phyloP scores from a whole-genome alignment of 2,888 invertebrate species.

The Hololepta plana region DNA sequence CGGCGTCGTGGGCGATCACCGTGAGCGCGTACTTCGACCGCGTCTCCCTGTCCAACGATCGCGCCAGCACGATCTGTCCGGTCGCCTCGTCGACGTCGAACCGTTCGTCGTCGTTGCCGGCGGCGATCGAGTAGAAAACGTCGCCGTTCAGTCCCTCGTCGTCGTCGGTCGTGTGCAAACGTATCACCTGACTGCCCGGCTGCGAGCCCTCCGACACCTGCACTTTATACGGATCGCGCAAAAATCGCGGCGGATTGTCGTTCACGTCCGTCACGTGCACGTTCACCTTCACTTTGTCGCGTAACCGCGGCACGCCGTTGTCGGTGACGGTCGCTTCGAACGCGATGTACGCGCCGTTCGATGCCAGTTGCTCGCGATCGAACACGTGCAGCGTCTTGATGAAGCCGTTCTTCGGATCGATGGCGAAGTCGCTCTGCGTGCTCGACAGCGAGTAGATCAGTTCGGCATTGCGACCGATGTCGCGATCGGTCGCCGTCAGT shows the following conservation, averaged over 20 bases:
- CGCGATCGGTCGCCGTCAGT: constrained; percentile 72
- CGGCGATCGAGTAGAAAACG: constrained; percentile 66
- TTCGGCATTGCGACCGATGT: constrained; percentile 84
- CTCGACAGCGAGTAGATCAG: constrained; percentile 62
- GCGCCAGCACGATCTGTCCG: constrained; percentile 64
- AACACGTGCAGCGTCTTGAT: constrained; percentile 71
- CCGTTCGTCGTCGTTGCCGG: constrained; percentile 59
- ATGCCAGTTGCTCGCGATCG: constrained; percentile 72
- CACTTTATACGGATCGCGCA: constrained; percentile 69
- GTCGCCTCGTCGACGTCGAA: constrained; percentile 78
- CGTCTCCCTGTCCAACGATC: constrained; percentile 69
- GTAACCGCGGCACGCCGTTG: constrained; percentile 56
- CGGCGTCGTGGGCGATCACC: constrained; percentile 76
- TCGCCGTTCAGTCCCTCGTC: constrained; percentile 84
- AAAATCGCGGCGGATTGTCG: constrained; percentile 75
- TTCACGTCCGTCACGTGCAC: constrained; percentile 82
- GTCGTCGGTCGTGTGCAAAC: constrained; percentile 70
- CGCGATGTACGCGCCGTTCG: constrained; percentile 60
- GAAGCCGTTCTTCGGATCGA: constrained; percentile 81
- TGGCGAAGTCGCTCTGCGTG: constrained; percentile 63
- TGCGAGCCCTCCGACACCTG: constrained; percentile 76
- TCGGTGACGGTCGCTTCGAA: constrained; percentile 76
- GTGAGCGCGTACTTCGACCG: constrained; percentile 56
- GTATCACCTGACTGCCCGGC: constrained; percentile 64
- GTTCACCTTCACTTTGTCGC: constrained; percentile 74